Evolutionary conservation across 2,113 vertebrate species (phyloP).

Genomic region (Epinephelus lanceolatus): DNA sequence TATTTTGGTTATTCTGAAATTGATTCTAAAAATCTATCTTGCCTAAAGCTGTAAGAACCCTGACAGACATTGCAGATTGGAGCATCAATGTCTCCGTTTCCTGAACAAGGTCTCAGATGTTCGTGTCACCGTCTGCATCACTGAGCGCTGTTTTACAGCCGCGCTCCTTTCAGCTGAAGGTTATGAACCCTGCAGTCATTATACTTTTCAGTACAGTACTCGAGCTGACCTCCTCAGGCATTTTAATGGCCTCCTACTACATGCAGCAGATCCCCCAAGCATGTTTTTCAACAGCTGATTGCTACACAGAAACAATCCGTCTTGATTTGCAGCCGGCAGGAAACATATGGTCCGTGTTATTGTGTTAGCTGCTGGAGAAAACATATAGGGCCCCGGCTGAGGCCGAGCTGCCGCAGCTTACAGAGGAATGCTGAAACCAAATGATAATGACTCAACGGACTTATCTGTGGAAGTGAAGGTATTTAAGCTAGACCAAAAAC

Average conservation of each 20-base stretch:
- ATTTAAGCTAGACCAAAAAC: slow-evolving; percentile 46
- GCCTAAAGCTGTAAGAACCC: too few relatives aligned
- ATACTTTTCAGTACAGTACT: slow-evolving; percentile 26
- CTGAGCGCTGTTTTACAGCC: slow-evolving; percentile 17
- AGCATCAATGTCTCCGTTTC: not conserved
- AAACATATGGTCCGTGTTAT: slow-evolving; percentile 62
- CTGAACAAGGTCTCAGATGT: not conserved
- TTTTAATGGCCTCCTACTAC: slow-evolving; percentile 51
- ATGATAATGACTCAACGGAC: slow-evolving; percentile 43
- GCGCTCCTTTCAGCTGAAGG: slow-evolving; percentile 17
- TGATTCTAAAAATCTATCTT: too few relatives aligned
- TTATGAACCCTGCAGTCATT: slow-evolving; percentile 22
- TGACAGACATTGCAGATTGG: not conserved
- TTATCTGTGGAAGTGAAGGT: slow-evolving; percentile 45
- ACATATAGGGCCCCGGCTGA: slow-evolving; percentile 27
- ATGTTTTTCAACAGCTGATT: slow-evolving; percentile 54
- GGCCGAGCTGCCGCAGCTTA: slow-evolving; percentile 29
- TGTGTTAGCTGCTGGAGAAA: slow-evolving; percentile 49
- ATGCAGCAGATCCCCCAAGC: slow-evolving; percentile 18
- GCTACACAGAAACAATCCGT: slow-evolving; percentile 41
- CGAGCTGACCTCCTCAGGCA: slow-evolving; percentile 52
- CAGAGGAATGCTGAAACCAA: slow-evolving; percentile 34
- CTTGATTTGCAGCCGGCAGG: slow-evolving; percentile 49
- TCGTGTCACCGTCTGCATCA: not conserved
- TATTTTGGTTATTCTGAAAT: too few relatives aligned